Evolutionary conservation across 2,888 invertebrate species (phyloP), one percentile per base, ranked within the genome.

Genomic region (Trachelus stipa): DNA sequence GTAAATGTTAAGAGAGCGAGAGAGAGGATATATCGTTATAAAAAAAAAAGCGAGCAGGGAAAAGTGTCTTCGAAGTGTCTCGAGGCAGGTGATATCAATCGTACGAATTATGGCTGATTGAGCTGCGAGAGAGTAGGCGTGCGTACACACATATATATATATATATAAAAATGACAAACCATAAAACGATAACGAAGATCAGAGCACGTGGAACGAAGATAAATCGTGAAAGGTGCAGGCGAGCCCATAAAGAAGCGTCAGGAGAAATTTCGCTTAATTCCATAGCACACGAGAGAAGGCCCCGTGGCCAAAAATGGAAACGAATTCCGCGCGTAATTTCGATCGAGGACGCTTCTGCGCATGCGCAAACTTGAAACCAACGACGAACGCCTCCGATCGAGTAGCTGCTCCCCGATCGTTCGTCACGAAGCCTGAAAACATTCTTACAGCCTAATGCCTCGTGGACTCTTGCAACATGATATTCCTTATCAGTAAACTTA

Each of bases 61-160:
- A 88, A 89, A 88, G 85, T 85, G 86, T 88, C 88, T 87, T 87
- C 85, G 81, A 69, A 84, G 84, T 87, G 85, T 34, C 30, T 56
- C 85, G 81, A 77, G 81, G 89, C 90, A 90, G 90, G 90, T 90
- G 90, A 89, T 90, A 89, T 88, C 89, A 87, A 89, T 89, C 86
- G 87, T 86, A 87, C 84, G 88, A 89, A 88, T 90, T 88, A 88
- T 82, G 80, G 81, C 81, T 78, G 87, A 88, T 88, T 84, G 87
- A 83, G 84, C 86, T 79, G 77, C 77, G 75, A 75, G 75, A 75
- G 78, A 73, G 75, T 71, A 76, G 56, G 23, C 23, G 56, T 56
- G 56, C 23, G 1, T 23, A 4, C 0, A 15, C 6, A 23, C 1
- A 56, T 56, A 9, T 75, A 37, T 71, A 75, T 74, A 74, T 77